Evolutionary conservation across 2,797 vertebrate species (phyloP), one percentile per base, ranked within the genome.

Genomic region (Aldrovandia affinis): DNA sequence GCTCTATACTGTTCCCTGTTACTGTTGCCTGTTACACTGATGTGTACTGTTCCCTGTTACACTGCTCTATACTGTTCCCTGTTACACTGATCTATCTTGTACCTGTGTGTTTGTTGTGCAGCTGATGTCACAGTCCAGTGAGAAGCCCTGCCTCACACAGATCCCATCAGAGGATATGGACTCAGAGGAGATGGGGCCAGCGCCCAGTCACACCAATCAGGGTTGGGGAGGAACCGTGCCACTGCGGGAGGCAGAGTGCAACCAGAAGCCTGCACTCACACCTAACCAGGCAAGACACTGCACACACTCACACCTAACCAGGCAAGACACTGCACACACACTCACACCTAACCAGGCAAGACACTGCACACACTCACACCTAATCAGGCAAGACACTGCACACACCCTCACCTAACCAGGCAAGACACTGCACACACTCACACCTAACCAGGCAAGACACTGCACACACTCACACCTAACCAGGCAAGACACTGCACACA

Each of bases 101-200:
- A 22, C 15, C 30, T 70, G 68, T 39, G 30, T 70, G 68, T 70
- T 2, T 70, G 68, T 39, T 70, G 15, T 55, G n/a, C 88, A 95
- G 95, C 94, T 97, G 81, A 95, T 96, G 93, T 92, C 92, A 0
- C 98, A 98, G 89, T 93, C 96, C 77, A 98, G 96, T 0, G 98
- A 99, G 93, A 98, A 98, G 92, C 97, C 97, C 33, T 94, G 97
- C 18, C 94, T 99, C 83, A 94, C 94, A 80, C 98, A 99, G 93
- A 98, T 98, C 86, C 97, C 97, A 0, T 98, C 97, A 0, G 97
- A 99, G 92, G 97, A 98, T 81, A 97, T 98, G 92, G 97, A 98
- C 91, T 96, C 96, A 0, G 96, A 97, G 75, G 95, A 96, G 1
- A 91, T 92, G 0, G 95, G 94, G 85, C 88, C 86, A 0, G 88